Base-by-base conservation (phyloP, 2,888 invertebrate genomes). In the Heliconius ethilla region DNA sequence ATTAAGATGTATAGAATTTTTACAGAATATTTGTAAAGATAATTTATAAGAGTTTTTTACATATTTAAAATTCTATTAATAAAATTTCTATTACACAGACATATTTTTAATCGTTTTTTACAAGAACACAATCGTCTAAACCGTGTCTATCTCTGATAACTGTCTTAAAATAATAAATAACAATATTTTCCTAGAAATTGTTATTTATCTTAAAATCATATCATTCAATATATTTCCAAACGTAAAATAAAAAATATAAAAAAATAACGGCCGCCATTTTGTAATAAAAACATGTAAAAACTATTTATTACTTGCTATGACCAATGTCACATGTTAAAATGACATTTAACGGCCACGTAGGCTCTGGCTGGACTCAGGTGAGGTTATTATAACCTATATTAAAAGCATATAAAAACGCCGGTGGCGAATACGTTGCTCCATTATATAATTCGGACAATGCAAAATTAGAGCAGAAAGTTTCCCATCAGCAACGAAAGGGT, bases 381-480 rank as follows among this genome's bases (percentile, higher is more conserved):
- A 86, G 83, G 83, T 88, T 84, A 89, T 91, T 90, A 88, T 89
- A 83, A 82, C 78, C 70, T 87, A 87, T 89, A 92, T 92, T 90
- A 91, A 90, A 90, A 89, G 88, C 89, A 88, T 83, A 91, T 90
- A 90, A 90, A 87, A 90, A 87, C 87, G 93, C 93, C 89, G 89
- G 89, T 88, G 92, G 92, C 92, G 87, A 91, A 89, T 91, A 88
- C 87, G 89, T 91, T 89, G 83, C 87, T 82, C 87, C 83, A 84
- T 86, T 86, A 87, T 83, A 85, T 83, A 80, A 83, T 83, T 90
- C 83, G 93, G 93, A 93, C 94, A 94, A 94, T 92, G 94, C 93
- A 92, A 94, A 94, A 92, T 91, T 92, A 85, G 93, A 93, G 92
- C 93, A 90, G 88, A 90, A 87, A 88, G 86, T 90, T 93, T 93